phyloP scores from a whole-genome alignment of 2,797 vertebrate species.

The Pantherophis alleghaniensis region DNA sequence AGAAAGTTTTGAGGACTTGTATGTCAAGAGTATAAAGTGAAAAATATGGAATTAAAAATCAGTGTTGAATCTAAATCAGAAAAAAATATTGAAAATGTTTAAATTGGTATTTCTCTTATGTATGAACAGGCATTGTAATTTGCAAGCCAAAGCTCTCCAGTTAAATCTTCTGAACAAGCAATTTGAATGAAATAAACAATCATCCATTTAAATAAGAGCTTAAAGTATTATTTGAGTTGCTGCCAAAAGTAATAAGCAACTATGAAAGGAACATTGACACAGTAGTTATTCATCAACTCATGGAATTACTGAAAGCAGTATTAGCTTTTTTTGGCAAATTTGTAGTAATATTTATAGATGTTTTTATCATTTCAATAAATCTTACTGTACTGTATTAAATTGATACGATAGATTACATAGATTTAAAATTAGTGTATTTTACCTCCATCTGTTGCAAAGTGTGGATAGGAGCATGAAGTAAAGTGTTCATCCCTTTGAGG shows the following conservation, averaged over 20 bases:
- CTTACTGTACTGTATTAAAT: not conserved
- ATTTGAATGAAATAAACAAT: not conserved
- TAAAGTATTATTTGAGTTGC: not conserved
- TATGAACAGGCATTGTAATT: not conserved
- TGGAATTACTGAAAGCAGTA: not conserved
- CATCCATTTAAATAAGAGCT: not conserved
- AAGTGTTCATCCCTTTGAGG: conserved; percentile 72
- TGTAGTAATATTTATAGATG: not conserved
- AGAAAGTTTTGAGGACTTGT: not conserved
- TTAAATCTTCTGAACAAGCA: not conserved
- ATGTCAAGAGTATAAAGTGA: not conserved
- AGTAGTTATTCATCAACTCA: not conserved
- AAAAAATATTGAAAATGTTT: not conserved
- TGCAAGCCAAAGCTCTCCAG: not conserved
- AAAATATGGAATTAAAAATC: not conserved
- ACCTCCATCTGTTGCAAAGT: conserved; percentile 70
- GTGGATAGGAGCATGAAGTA: conserved; percentile 78
- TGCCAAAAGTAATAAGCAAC: not conserved
- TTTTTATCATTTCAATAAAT: not conserved
- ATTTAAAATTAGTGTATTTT: conserved; percentile 28
- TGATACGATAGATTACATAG: not conserved
- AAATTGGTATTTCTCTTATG: not conserved
- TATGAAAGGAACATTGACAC: too few species aligned
- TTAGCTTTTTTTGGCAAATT: not conserved
- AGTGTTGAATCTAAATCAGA: not conserved